Evolutionary conservation across 2,888 invertebrate genomes (phyloP).

Genomic region (Parasteatoda lunata): DNA sequence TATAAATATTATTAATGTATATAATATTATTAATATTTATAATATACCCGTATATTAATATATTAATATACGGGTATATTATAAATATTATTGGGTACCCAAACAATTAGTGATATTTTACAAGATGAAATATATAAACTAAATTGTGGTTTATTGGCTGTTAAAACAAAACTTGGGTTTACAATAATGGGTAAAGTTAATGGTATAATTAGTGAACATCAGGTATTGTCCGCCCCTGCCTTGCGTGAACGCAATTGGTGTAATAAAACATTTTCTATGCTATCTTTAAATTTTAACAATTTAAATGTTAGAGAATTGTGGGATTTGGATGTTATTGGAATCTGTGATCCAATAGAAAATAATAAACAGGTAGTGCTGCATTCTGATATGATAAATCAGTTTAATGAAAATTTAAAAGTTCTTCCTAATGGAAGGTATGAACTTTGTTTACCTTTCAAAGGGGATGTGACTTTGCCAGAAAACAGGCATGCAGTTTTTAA

Average conservation of each 20-base stretch:
- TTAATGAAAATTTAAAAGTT: background rate
- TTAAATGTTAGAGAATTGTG: background rate
- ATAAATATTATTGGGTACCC: background rate
- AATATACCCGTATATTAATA: too few relatives aligned
- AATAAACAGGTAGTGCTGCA: background rate
- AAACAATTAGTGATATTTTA: background rate
- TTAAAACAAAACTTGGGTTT: background rate
- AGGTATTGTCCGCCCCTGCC: background rate
- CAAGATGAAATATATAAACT: background rate
- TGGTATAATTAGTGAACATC: background rate
- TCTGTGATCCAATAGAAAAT: background rate
- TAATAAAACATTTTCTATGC: background rate
- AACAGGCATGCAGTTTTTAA: background rate
- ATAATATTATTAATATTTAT: too few relatives aligned
- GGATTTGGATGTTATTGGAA: background rate
- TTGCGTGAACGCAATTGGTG: background rate
- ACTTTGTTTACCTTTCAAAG: background rate
- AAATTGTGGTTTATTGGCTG: background rate
- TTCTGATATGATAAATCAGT: background rate
- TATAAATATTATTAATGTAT: too few relatives aligned
- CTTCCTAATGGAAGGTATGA: background rate
- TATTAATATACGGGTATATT: too few relatives aligned
- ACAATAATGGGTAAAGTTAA: background rate
- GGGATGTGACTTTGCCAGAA: background rate
- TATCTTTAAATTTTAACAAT: background rate